Conservation (phyloP, 2,797 vertebrate genomes). For the Coccyzus lansbergi region DNA sequence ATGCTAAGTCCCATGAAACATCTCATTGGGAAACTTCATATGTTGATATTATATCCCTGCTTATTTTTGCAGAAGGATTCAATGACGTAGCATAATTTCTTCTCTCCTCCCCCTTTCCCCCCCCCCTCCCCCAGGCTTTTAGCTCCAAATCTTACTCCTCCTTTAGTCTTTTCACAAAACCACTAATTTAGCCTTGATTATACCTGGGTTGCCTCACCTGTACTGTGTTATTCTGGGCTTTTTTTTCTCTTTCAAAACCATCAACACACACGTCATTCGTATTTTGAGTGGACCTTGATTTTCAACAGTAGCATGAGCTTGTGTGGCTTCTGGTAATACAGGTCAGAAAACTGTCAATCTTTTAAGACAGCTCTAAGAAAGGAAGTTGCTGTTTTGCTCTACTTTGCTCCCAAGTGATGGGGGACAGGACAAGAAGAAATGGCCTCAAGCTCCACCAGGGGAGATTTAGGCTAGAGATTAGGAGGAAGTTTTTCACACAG, state of each 20-base stretch:
- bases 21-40: background rate
- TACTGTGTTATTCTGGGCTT: background rate
- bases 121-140: background rate
- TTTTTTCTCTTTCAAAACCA: background rate
- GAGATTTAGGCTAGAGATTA: no score
- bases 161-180: background rate
- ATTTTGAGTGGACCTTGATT: background rate
- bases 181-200: background rate
- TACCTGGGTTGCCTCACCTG: background rate
- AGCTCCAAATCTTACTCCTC: background rate
- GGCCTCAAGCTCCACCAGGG: no score
- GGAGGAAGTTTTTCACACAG: no score
- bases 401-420: no score
- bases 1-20: background rate
- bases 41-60: background rate
- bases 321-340: background rate
- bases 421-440: no score
- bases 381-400: background rate
- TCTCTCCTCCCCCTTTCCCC: background rate
- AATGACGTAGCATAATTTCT: background rate
- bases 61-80: background rate
- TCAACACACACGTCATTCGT: rapidly evolving
- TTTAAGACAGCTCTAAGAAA: background rate
- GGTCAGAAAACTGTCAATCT: background rate
- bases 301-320: background rate